phyloP scores from a whole-genome alignment of 37 sponge, comb jelly and placozoan genomes.

The Beroe ovata region DNA sequence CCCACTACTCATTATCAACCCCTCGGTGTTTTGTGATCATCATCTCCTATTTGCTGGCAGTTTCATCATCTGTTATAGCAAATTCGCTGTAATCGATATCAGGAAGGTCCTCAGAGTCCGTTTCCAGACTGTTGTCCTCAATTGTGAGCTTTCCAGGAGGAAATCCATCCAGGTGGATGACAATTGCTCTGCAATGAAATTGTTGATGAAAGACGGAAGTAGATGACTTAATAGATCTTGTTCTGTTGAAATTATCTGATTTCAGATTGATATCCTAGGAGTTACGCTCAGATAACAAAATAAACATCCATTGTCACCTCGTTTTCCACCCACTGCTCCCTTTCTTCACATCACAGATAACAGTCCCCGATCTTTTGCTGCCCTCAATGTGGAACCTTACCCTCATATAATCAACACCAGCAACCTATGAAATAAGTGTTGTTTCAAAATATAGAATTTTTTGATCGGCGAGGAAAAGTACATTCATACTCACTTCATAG shows the following conservation, averaged over 20 bases:
- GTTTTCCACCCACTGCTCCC: constrained; percentile 52
- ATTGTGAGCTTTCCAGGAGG: constrained; percentile 51
- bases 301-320: not conserved
- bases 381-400: constrained; percentile 60
- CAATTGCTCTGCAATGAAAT: not conserved
- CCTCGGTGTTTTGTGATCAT: not conserved
- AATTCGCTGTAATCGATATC: constrained; percentile 56
- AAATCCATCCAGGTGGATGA: constrained; percentile 44
- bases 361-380: constrained; percentile 1
- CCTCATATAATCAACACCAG: constrained; percentile 47
- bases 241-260: too few species aligned
- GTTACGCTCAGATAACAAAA: not conserved
- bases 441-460: too few species aligned
- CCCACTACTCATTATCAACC: not conserved
- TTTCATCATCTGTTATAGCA: not conserved
- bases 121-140: constrained; percentile 34
- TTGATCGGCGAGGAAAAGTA: too few species aligned
- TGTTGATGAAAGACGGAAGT: not conserved
- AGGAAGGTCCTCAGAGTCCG: constrained; percentile 41
- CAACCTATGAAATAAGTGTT: constrained; percentile 38
- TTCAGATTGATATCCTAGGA: too few species aligned
- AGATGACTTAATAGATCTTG: too few species aligned
- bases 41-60: too few species aligned
- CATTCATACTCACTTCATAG: constrained; percentile 31
- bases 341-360: constrained; percentile 25